Conservation (phyloP, 2,113 vertebrate species). For the Leptobrachium leishanense region DNA sequence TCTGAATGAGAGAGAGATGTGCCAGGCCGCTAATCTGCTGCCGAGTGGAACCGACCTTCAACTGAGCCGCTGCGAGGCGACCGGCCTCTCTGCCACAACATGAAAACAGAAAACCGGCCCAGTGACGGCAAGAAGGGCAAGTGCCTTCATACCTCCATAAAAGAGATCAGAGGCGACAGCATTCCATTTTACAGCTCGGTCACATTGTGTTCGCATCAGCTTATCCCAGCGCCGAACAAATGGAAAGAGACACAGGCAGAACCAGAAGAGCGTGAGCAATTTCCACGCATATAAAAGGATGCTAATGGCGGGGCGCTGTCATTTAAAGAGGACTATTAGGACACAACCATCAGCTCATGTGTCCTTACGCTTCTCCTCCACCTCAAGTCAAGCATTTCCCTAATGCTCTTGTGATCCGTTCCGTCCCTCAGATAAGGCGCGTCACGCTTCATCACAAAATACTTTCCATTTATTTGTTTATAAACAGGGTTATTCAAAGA, state of each 20-base stretch:
- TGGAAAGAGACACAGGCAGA: constrained; percentile 89
- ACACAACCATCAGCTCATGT: constrained; percentile 81
- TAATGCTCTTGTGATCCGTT: constrained; percentile 80
- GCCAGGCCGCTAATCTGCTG: constrained; percentile 74
- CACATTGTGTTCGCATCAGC: constrained; percentile 92
- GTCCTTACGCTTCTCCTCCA: constrained; percentile 71
- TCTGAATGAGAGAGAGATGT: constrained; percentile 79
- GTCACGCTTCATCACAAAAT: constrained; percentile 81
- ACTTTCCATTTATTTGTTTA: constrained; percentile 82
- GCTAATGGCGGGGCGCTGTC: constrained; percentile 89
- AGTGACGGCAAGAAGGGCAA: constrained; percentile 53
- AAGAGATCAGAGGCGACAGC: constrained; percentile 92
- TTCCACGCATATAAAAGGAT: constrained; percentile 89
- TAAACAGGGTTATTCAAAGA: too few species aligned
- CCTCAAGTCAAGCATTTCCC: constrained; percentile 89
- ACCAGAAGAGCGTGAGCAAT: constrained; percentile 90
- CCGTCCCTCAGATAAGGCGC: constrained; percentile 81
- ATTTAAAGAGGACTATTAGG: constrained; percentile 92
- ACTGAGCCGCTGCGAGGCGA: constrained; percentile 65
- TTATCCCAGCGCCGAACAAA: constrained; percentile 93
- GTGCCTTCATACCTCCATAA: constrained; percentile 89
- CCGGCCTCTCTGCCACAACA: constrained; percentile 70
- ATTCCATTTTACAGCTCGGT: constrained; percentile 98
- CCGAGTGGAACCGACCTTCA: constrained; percentile 76
- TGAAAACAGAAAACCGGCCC: constrained; percentile 18